These are phyloP conservation scores for Drosophila prostipennis DNA, from an alignment of 2,888 invertebrate species.

Conservation along the genomic window DNA sequence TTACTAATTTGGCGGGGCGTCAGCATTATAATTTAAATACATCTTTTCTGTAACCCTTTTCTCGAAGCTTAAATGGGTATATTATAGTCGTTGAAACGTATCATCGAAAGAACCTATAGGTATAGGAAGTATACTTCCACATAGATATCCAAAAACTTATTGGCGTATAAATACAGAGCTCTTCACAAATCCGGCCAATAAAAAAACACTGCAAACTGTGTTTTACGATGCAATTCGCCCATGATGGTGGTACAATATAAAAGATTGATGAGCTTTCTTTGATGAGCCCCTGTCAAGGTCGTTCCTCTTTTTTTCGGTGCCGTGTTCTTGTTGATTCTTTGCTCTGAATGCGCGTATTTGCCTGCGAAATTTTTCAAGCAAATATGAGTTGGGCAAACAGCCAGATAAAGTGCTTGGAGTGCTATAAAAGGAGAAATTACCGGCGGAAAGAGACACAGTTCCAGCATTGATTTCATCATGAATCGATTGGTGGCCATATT, in stretches of 20 bases:
- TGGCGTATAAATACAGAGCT: conserved; percentile 6
- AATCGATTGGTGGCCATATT: conserved; percentile 34
- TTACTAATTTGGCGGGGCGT: too few species aligned
- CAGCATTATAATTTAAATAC: too few species aligned
- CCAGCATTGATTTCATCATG: conserved; percentile 48
- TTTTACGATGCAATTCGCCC: conserved; percentile 43
- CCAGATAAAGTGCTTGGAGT: conserved; percentile 42
- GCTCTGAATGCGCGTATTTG: conserved; percentile 45
- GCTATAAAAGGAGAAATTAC: conserved; percentile 51
- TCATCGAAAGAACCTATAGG: too few species aligned
- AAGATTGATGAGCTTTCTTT: conserved; percentile 62
- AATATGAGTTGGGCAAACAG: conserved; percentile 52
- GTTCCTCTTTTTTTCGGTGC: conserved; percentile 58
- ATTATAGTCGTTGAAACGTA: too few species aligned
- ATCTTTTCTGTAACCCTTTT: too few species aligned
- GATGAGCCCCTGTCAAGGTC: conserved; percentile 50
- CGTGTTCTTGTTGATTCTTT: conserved; percentile 25
- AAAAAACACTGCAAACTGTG: conserved; percentile 16
- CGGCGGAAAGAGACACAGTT: conserved; percentile 42
- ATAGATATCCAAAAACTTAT: too few species aligned
- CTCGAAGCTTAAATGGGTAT: too few species aligned
- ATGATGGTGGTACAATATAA: conserved; percentile 34
- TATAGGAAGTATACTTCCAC: too few species aligned
- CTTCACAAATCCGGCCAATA: conserved; percentile 26
- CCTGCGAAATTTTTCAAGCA: conserved; percentile 58